Conservation (phyloP, 2,797 vertebrate species). For the Tokudaia tokunoshimensis region DNA sequence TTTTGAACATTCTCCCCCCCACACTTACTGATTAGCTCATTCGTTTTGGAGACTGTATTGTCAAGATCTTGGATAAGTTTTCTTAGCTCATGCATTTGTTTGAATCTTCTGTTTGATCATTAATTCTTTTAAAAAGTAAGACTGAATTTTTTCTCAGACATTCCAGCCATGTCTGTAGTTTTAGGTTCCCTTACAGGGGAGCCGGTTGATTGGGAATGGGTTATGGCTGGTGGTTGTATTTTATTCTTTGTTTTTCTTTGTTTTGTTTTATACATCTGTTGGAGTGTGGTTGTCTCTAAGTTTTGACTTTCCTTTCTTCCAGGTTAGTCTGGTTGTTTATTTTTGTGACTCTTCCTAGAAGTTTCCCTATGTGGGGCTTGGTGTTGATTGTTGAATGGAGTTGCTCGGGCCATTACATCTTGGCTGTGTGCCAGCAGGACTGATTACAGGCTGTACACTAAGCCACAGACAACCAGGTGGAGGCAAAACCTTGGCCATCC, state of each 20-base stretch:
- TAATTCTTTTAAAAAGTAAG: neutral
- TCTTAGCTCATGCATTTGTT: neutral
- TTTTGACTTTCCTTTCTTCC: neutral
- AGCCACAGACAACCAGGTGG: neutral
- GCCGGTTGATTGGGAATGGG: neutral
- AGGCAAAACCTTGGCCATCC: neutral
- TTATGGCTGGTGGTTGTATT: neutral
- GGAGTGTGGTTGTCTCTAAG: neutral
- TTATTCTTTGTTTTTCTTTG: neutral
- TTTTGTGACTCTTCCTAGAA: neutral
- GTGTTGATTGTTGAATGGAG: neutral
- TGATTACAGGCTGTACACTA: neutral
- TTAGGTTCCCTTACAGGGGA: neutral
- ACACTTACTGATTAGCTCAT: neutral
- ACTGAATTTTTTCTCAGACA: neutral
- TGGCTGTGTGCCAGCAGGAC: neutral
- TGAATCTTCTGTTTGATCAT: neutral
- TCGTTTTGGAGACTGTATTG: neutral
- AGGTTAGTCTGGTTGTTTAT: neutral
- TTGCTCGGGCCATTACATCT: neutral
- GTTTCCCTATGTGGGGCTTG: neutral
- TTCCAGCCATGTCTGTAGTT: neutral
- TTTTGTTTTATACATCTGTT: neutral
- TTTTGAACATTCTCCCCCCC: neutral
- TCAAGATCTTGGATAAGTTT: neutral